Percentiles rank a stretch among this genome's conserved stretches.
These are phyloP conservation scores for Athrips mouffetella DNA, from an alignment of 2,888 invertebrate genomes.

Conservation along the genomic window DNA sequence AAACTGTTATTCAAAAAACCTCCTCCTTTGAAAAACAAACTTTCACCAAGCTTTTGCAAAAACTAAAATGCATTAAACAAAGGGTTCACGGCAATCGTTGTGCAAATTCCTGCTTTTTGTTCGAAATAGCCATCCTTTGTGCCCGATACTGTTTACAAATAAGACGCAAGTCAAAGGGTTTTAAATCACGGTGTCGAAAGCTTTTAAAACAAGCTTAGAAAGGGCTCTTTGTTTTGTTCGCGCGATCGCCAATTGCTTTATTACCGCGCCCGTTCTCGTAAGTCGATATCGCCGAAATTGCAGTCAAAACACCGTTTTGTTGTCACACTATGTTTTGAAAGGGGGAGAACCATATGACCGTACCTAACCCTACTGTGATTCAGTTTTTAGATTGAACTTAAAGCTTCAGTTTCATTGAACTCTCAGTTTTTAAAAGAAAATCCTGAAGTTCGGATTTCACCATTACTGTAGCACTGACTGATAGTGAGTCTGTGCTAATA, in stretches of 20 bases:
- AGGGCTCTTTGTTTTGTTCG: slow-evolving; percentile 71
- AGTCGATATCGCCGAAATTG: slow-evolving; percentile 69
- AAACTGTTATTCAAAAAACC: not conserved
- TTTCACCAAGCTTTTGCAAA: slow-evolving; percentile 52
- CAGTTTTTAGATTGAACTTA: no score
- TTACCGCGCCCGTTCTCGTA: slow-evolving; percentile 66
- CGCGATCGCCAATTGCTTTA: slow-evolving; percentile 74
- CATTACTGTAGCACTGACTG: no score
- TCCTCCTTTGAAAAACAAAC: slow-evolving; percentile 36
- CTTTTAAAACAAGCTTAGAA: slow-evolving; percentile 76
- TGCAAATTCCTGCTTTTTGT: slow-evolving; percentile 63
- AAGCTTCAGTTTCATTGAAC: no score
- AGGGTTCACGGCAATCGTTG: slow-evolving; percentile 67
- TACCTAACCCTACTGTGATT: no score
- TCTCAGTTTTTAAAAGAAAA: no score
- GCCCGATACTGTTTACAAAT: slow-evolving; percentile 71
- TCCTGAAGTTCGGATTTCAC: no score
- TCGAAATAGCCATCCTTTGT: slow-evolving; percentile 67
- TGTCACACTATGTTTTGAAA: slow-evolving; percentile 43
- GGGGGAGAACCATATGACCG: slow-evolving; percentile 10
- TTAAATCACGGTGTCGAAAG: slow-evolving; percentile 77
- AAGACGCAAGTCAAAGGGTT: slow-evolving; percentile 73
- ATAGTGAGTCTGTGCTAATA: no score
- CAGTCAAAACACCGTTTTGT: slow-evolving; percentile 69
- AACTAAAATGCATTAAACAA: slow-evolving; percentile 49